Base-by-base conservation (phyloP, 1,140 invertebrate species). In the Aplysia californica region DNA sequence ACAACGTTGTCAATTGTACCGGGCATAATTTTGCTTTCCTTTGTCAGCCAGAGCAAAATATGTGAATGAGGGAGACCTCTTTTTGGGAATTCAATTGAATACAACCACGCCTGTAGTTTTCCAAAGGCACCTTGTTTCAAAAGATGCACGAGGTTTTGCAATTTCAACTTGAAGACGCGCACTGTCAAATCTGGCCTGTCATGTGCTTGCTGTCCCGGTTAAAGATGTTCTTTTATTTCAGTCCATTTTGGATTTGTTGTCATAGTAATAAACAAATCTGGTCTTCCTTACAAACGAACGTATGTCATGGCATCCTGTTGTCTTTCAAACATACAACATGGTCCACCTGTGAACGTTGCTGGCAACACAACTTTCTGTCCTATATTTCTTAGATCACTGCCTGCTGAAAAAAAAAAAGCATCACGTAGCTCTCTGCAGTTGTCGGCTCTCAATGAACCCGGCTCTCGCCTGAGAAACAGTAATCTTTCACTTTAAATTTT, bases 231-330 rank as follows among this genome's bases (percentile, higher is more conserved):
- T 70, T 59, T 66, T 15, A 92, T 90, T 78, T 92, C 88, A 4
- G 41, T 35, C 91, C 91, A 93, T 69, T 79, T 90, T 79, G 82
- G 90, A 88, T 90, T 93, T 66, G 85, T 90, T n/a, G 91, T 92
- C 33, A 92, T 89, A 31, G 90, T 92, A 23, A 91, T 89, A 69
- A 92, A 92, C 1, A 90, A 75, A 73, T 86, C 83, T 23, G 90
- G 90, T 56, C 83, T 80, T 20, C 91, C 91, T 85, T 86, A 90
- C 33, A 81, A 69, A 10, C 89, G 81, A 6, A 92, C 91, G 82
- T 91, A 92, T 6, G 87, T 80, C 86, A 92, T 90, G 0, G 89
- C 87, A 85, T 92, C 91, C 81, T 91, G 89, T 36, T 80, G 83
- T 58, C 88, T 86, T 78, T 91, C 89, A 64, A 91, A 85, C 87